phyloP scores from a whole-genome alignment of 2,113 vertebrate species.

The Todiramphus chloris region DNA sequence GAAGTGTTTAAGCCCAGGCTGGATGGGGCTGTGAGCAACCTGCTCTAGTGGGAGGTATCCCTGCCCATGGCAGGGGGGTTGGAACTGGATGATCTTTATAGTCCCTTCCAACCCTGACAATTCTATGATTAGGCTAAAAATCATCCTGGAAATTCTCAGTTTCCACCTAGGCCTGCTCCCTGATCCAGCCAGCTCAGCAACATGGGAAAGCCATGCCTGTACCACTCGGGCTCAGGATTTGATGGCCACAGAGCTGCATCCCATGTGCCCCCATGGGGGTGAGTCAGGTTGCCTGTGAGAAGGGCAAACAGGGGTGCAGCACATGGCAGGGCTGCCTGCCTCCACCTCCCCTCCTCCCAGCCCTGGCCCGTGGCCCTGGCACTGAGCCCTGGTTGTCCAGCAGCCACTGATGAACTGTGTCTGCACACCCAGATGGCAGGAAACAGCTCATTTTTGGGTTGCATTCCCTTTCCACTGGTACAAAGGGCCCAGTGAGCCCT shows the following conservation, averaged over 20 bases:
- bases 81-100: too few species aligned
- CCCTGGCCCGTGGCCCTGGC: background rate
- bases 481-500: background rate
- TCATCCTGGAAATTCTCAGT: background rate
- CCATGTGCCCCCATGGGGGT: fast-evolving
- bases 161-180: background rate
- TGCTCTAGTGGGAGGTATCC: too few species aligned
- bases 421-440: background rate
- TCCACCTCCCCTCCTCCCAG: background rate
- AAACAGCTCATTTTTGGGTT: background rate
- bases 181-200: background rate
- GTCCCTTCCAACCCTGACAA: too few species aligned
- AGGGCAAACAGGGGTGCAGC: background rate
- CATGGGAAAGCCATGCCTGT: background rate
- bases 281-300: background rate
- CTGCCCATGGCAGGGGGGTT: too few species aligned
- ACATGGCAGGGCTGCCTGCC: background rate
- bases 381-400: background rate
- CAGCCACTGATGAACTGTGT: background rate
- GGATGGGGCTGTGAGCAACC: too few species aligned
- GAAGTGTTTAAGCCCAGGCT: too few species aligned
- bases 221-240: background rate
- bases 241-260: background rate
- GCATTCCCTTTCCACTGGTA: background rate
- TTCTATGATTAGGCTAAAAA: background rate